These are phyloP conservation scores for Dysdera silvatica DNA, from an alignment of 1,140 invertebrate genomes.

Conservation along the genomic window DNA sequence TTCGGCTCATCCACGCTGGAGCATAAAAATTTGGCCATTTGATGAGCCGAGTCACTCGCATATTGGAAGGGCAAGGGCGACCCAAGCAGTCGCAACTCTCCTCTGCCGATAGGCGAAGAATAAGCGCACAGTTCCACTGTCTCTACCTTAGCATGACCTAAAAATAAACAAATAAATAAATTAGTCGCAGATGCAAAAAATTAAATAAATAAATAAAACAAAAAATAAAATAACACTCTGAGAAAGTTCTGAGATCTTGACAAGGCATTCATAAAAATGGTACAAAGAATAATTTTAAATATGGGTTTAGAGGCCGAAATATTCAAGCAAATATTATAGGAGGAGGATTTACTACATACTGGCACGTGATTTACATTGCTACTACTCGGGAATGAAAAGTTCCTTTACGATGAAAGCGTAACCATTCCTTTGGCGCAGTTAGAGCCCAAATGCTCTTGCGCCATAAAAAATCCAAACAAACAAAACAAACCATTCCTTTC, in stretches of 20 bases:
- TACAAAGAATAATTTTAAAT: neutral
- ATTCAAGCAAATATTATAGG: too few relatives aligned
- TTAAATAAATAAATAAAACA: too few relatives aligned
- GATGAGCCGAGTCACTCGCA: conserved; percentile 16
- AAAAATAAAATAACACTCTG: neutral
- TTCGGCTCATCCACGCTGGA: conserved; percentile 1
- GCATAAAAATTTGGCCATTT: conserved; percentile 14
- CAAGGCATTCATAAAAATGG: neutral
- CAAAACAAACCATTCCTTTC: too few relatives aligned
- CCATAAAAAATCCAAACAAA: too few relatives aligned
- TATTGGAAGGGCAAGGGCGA: conserved; percentile 22
- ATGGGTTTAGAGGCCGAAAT: too few relatives aligned
- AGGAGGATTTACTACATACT: too few relatives aligned
- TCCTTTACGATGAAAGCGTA: too few relatives aligned
- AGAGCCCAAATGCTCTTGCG: too few relatives aligned
- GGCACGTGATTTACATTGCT: too few relatives aligned
- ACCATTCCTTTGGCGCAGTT: too few relatives aligned
- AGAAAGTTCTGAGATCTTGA: neutral
- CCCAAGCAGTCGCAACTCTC: neutral
- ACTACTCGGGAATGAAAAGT: too few relatives aligned
- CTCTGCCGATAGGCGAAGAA: neutral
- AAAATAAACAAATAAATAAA: neutral
- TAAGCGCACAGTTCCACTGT: conserved; percentile 12
- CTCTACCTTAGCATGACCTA: conserved; percentile 18
- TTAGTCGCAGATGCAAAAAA: too few relatives aligned